Percentiles rank a stretch among this genome's conserved stretches.
These are phyloP conservation scores for Nasonia oneida DNA, from an alignment of 2,888 invertebrate genomes.

Conservation along the genomic window DNA sequence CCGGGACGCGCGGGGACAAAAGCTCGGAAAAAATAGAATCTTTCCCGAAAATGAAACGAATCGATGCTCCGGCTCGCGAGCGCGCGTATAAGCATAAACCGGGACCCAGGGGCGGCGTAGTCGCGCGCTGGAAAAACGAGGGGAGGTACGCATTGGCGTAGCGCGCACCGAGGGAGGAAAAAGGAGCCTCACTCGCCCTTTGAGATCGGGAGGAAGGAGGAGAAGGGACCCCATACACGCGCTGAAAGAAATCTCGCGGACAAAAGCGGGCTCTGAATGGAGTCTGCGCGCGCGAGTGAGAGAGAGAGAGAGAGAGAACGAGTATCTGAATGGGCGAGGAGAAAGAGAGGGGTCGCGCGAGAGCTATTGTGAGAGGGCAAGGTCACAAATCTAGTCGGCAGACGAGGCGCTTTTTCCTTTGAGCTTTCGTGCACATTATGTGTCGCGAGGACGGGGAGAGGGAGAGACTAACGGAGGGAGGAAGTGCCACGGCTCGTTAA, in stretches of 20 bases:
- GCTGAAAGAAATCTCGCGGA: constrained; percentile 71
- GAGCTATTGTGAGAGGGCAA: constrained; percentile 74
- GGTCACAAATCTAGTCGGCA: constrained; percentile 77
- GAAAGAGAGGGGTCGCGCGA: constrained; percentile 74
- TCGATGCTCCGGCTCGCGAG: constrained; percentile 42
- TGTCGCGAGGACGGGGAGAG: constrained; percentile 41
- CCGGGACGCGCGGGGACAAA: constrained; percentile 46
- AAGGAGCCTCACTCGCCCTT: constrained; percentile 60
- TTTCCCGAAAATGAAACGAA: constrained; percentile 49
- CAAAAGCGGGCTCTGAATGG: constrained; percentile 76
- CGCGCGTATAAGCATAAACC: background rate
- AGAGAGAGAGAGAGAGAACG: background rate
- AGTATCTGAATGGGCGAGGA: constrained; percentile 72
- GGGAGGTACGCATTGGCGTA: constrained; percentile 42
- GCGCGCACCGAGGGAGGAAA: constrained; percentile 52
- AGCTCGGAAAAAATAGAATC: constrained; percentile 43
- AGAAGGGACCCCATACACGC: constrained; percentile 53
- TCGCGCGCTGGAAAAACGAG: constrained; percentile 52
- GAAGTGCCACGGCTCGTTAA: constrained; percentile 52
- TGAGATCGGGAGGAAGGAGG: constrained; percentile 54
- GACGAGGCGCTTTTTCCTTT: constrained; percentile 70
- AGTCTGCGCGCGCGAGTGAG: constrained; percentile 71
- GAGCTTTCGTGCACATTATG: constrained; percentile 52
- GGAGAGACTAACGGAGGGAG: constrained; percentile 52
- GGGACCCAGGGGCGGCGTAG: constrained; percentile 42